Base-by-base conservation (phyloP, 2,113 vertebrate genomes). In the Sciurus niger region DNA sequence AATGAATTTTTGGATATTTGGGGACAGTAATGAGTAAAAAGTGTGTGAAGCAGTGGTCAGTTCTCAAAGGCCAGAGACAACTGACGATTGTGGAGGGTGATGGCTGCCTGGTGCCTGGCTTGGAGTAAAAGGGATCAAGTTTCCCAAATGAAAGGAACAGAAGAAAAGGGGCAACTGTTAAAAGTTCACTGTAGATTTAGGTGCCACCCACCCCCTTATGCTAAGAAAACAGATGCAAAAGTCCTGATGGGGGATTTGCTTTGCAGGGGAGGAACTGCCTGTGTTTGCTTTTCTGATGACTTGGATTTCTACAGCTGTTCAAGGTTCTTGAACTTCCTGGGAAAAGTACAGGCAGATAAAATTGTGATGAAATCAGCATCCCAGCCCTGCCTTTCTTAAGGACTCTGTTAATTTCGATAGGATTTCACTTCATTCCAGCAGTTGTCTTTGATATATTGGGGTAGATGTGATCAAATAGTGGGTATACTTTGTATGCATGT, bases 321-420 rank as follows among this genome's bases (percentile, higher is more conserved):
- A 24, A 89, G 53, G 83, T 94, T 97, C 94, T 94, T 93, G 74
- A 96, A 94, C 93, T 96, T 95, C 80, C 94, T 80, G 30, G 83
- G 43, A 92, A 84, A 97, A 97, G 78, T 85, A 89, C 43, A 92
- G 89, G 76, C 74, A 78, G 77, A 92, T 84, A 93, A 63, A 84
- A 94, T 85, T 86, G 83, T 92, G 94, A 92, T 96, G 93, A 90
- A 68, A 89, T 97, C 90, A 97, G 79, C 94, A 87, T 89, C 78
- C n/a, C 68, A 25, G 70, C 25, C 58, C 34, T 84, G 30, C 43
- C 34, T 93, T 70, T 96, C 93, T 74, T 85, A 89, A 97, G 90
- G 79, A 93, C 58, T 84, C 40, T 79, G 58, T 77, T 89, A 32
- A 90, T 77, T 79, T 83, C 55, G 68, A 14, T 85, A 58, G 82